Base-by-base conservation (phyloP, 1,140 invertebrate species). In the Brachionus koreanus region DNA sequence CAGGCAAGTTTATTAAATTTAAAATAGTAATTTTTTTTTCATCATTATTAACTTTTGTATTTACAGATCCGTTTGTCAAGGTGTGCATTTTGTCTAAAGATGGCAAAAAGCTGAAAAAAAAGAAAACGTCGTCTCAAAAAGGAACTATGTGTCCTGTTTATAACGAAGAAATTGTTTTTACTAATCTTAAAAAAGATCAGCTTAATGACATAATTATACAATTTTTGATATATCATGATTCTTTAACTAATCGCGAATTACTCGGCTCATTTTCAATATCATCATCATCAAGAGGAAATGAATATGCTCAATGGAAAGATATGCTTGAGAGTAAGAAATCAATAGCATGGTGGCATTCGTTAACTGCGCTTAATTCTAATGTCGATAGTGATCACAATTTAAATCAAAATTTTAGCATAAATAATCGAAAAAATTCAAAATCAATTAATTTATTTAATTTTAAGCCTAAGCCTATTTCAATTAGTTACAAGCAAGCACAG, bases 111-210 rank as follows among this genome's bases (percentile, higher is more conserved):
- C 95, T 99, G 84, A 94, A 95, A 52, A 99, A 98, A 90, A 98
- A 98, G 91, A 98, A 98, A 90, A 99, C 97, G 0, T 96, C 98
- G 86, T 95, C 98, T 29, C 98, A 98, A 90, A 98, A 98, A 87
- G 92, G 95, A 39, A 98, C 97, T 3, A 90, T 97, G 75, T 97
- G 96, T 89, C 97, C 97, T 0, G 95, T 99, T 65, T 99, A 98
- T 90, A 99, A 99, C 89, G 97, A 99, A 49, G 93, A 93, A 86
- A 92, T 93, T 84, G 92, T 93, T 2, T 93, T 93, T 86, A 92
- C 92, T 5, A 90, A 92, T 85, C 88, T 91, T 42, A 88, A 91
- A 23, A 92, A 92, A 84, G 83, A 83, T 57, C 75, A 83, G 77
- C 69, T 81, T 61, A 83, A 42, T 29, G 49, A 83, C 10, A 83